A percentile compares a stretch with the other conserved stretches of the same genome.
Conservation (phyloP, 2,797 vertebrate genomes). For the Triplophysa yarkandensis region DNA sequence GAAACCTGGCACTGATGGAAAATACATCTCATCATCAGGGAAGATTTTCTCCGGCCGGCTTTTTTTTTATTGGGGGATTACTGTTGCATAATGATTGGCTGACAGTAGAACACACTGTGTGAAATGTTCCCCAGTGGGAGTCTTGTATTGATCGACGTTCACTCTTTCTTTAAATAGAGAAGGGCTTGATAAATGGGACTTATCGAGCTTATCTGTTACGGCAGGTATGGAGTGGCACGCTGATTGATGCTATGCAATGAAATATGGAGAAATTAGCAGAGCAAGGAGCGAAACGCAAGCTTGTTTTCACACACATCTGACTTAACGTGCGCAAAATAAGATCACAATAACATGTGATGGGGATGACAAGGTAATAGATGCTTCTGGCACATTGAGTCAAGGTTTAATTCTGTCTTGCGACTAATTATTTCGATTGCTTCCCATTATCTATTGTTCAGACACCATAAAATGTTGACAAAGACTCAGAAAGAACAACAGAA, state of each 20-base stretch:
- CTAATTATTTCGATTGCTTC: neutral
- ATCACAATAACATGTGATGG: neutral
- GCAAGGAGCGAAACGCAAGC: neutral
- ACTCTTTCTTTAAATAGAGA: constrained; percentile 46
- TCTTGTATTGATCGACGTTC: constrained; percentile 37
- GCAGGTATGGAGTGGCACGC: constrained; percentile 10
- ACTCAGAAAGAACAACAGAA: neutral
- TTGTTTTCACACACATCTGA: constrained; percentile 7
- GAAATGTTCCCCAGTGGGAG: constrained; percentile 33
- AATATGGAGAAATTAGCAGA: constrained; percentile 40
- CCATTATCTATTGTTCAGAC: neutral
- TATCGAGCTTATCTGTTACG: constrained; percentile 44
- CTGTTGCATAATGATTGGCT: constrained; percentile 41
- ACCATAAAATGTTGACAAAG: neutral
- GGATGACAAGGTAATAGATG: neutral
- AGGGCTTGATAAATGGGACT: constrained; percentile 42
- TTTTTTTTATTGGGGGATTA: constrained; percentile 41
- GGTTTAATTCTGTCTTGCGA: neutral
- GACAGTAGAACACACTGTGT: constrained; percentile 23
- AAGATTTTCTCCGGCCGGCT: constrained; percentile 16
- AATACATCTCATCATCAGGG: constrained; percentile 49
- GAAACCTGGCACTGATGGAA: constrained; percentile 41
- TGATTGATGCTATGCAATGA: constrained; percentile 41
- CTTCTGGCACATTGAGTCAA: neutral
- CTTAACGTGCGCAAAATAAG: constrained; percentile 6